phyloP scores from a whole-genome alignment of 2,113 vertebrate genomes.

The Nesogale talazaci region DNA sequence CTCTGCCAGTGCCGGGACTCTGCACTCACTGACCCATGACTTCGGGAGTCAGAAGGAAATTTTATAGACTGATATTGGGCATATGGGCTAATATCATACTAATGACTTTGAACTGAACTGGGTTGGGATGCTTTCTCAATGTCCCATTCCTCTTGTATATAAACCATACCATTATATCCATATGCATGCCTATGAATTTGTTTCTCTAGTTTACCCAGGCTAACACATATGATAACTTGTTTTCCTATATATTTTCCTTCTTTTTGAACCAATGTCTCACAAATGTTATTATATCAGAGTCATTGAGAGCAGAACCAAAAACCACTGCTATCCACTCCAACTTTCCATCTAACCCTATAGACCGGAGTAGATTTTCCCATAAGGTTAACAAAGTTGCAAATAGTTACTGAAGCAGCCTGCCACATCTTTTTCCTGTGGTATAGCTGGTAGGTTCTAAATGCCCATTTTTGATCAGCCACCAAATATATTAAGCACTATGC shows the following conservation, averaged over 20 bases:
- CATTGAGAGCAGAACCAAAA: neutral
- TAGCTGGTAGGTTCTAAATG: neutral
- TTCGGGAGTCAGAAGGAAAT: too few relatives aligned
- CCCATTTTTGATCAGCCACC: neutral
- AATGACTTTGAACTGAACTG: too few relatives aligned
- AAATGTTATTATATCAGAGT: neutral
- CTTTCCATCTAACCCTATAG: neutral
- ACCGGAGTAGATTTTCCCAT: neutral
- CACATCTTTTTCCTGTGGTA: neutral
- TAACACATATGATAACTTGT: neutral
- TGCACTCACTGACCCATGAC: too few relatives aligned
- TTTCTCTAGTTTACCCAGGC: too few relatives aligned
- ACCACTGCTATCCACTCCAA: neutral
- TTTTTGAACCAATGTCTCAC: neutral
- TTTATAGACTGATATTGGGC: too few relatives aligned
- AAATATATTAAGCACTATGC: neutral
- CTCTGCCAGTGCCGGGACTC: too few relatives aligned
- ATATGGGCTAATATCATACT: too few relatives aligned
- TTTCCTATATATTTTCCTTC: slow-evolving; percentile 16
- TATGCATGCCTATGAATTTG: too few relatives aligned
- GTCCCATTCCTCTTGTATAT: too few relatives aligned
- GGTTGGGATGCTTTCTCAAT: too few relatives aligned
- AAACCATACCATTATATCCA: too few relatives aligned
- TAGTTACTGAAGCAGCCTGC: neutral
- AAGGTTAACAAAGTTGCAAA: neutral